These are phyloP conservation scores for Rhyacophila evoluta DNA, from an alignment of 2,888 invertebrate genomes.

Conservation along the genomic window DNA sequence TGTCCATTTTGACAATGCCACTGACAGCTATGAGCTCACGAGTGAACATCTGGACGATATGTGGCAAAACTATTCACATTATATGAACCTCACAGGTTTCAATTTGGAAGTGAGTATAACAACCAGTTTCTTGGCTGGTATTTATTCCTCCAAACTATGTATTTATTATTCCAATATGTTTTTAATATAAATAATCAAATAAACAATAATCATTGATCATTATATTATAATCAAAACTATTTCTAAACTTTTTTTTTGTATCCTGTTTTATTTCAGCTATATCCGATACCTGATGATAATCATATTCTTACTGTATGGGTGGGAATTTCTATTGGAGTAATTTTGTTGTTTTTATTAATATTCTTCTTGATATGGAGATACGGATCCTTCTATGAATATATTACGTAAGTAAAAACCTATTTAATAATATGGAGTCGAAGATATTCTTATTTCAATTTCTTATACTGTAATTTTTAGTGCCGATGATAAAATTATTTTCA, in stretches of 20 bases:
- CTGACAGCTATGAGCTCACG: slow-evolving; percentile 58
- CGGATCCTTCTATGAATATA: slow-evolving; percentile 65
- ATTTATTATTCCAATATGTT: too few species aligned
- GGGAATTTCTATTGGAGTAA: slow-evolving; percentile 61
- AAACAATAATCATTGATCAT: too few species aligned
- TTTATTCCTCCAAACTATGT: too few species aligned
- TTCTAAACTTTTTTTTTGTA: too few species aligned
- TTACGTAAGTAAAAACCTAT: slow-evolving; percentile 64
- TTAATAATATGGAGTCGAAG: too few species aligned
- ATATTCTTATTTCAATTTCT: too few species aligned
- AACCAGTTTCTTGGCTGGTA: too few species aligned
- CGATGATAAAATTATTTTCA: too few species aligned
- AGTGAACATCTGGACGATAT: slow-evolving; percentile 60
- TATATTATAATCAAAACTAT: too few species aligned
- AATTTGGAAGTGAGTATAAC: slow-evolving; percentile 34
- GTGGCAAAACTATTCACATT: slow-evolving; percentile 61
- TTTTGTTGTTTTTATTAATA: slow-evolving; percentile 62
- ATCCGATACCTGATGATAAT: slow-evolving; percentile 60
- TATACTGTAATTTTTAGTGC: too few species aligned
- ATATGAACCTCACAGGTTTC: slow-evolving; percentile 6
- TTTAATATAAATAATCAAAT: too few species aligned
- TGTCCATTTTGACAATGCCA: slow-evolving; percentile 59
- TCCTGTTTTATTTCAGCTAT: slow-evolving; percentile 61
- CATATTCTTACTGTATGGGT: slow-evolving; percentile 62
- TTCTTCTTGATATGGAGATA: slow-evolving; percentile 65